Percentiles rank a stretch among this genome's conserved stretches.
Evolutionary conservation across 2,888 invertebrate species (phyloP).

Genomic region (Argyresthia albistria): DNA sequence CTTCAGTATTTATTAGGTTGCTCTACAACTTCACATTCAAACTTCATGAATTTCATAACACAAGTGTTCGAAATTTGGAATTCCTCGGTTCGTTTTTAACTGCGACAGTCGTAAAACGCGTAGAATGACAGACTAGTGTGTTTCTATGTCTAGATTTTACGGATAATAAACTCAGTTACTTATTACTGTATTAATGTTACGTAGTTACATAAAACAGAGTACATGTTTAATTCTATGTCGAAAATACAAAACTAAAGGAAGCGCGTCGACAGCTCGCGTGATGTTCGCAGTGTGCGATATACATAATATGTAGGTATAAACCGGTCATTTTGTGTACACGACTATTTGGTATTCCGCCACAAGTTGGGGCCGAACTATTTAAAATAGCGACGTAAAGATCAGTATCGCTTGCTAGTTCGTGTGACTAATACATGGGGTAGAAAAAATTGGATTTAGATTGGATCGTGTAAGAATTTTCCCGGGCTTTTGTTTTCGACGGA

Average conservation of each 20-base stretch:
- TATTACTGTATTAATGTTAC: constrained; percentile 1
- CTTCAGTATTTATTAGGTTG: no score
- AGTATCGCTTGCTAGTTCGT: constrained; percentile 29
- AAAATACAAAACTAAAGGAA: constrained; percentile 6
- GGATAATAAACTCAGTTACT: neutral
- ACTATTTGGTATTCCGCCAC: neutral
- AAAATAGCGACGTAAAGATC: constrained; percentile 12
- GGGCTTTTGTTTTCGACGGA: constrained; percentile 52
- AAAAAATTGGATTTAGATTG: constrained; percentile 67
- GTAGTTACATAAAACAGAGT: neutral
- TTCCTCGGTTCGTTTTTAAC: no score
- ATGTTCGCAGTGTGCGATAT: constrained; percentile 11
- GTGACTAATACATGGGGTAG: constrained; percentile 38
- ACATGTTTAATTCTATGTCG: constrained; percentile 1
- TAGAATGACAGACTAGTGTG: no score
- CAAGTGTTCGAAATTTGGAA: no score
- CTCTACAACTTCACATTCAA: no score
- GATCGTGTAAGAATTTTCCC: constrained; percentile 60
- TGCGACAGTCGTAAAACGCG: no score
- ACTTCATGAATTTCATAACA: no score
- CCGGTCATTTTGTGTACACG: constrained; percentile 4
- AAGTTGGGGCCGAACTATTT: no score
- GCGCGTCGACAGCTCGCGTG: constrained; percentile 19
- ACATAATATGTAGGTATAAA: no score
- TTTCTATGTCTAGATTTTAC: neutral